Evolutionary conservation across 2,888 invertebrate species (phyloP), one percentile per base, ranked within the genome.

Genomic region (Dasypolia templi): DNA sequence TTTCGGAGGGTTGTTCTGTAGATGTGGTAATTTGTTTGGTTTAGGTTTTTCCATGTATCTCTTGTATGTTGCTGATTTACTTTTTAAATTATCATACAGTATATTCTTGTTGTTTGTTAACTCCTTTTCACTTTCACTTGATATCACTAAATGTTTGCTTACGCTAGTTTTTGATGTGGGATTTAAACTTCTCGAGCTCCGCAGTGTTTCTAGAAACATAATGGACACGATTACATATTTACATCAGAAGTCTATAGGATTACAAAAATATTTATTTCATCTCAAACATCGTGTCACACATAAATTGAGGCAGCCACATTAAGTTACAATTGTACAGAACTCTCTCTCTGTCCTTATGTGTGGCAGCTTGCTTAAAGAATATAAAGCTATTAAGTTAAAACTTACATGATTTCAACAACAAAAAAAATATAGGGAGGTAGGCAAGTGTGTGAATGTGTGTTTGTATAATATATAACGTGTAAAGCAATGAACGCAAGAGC

Each of bases 91-190:
- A 19, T 91, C 83, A 72, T 85, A 88, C 22, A 90, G 65, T 83
- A 92, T 91, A 46, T 82, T 87, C 84, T 92, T 92, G 12, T 86
- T 83, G 44, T 86, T 65, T 56, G 82, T 70, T 49, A 91, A 42
- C 66, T 92, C 90, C 73, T 89, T 91, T 72, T 90, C 92, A 89
- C 86, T 92, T 88, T 91, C 90, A 81, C 84, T 90, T 88, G 90
- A 76, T 68, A 81, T 83, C 56, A 86, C 72, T 46, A 84, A 51
- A 85, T 90, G 92, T 91, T 92, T 93, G 77, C 90, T 92, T 88
- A 92, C 46, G 78, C 87, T 93, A 88, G 85, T 86, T 91, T 90
- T 93, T 44, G 89, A 78, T 67, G 86, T 49, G 42, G 82, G 75
- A 65, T 85, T 87, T 42, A 85, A 53, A 79, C 77, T 89, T 87